These are phyloP conservation scores for Formicarius rufipectus DNA, from an alignment of 2,113 vertebrate species.

Conservation along the genomic window DNA sequence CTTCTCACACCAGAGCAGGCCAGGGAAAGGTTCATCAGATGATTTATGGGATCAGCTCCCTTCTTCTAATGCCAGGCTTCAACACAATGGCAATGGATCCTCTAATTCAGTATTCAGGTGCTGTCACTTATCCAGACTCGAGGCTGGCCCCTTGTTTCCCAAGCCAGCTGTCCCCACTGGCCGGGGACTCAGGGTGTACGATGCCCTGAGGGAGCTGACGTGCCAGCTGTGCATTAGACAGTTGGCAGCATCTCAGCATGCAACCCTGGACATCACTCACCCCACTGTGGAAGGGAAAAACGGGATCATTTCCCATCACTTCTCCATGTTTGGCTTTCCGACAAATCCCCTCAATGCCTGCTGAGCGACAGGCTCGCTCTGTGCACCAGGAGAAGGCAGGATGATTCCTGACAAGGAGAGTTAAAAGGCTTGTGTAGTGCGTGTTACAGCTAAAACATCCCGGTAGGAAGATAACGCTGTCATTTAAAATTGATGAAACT, in stretches of 20 bases:
- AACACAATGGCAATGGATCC: background rate
- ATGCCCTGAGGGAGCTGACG: background rate
- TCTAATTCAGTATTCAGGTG: background rate
- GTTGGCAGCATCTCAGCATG: background rate
- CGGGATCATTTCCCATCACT: background rate
- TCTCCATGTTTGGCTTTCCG: background rate
- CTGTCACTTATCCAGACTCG: background rate
- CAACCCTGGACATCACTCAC: background rate
- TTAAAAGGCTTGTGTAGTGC: slow-evolving; percentile 36
- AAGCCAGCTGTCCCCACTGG: background rate
- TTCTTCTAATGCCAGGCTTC: background rate
- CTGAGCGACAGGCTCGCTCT: background rate
- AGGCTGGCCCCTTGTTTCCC: background rate
- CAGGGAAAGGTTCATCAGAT: background rate
- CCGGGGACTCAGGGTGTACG: fast-evolving
- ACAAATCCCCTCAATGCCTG: background rate
- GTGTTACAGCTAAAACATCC: slow-evolving; percentile 21
- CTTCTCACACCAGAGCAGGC: background rate
- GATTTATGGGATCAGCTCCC: background rate
- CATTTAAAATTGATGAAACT: slow-evolving; percentile 53
- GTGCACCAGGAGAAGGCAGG: background rate
- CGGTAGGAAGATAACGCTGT: background rate
- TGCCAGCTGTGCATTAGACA: background rate
- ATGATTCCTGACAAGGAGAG: background rate
- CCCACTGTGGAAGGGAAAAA: fast-evolving